Base-by-base conservation (phyloP, 2,888 invertebrate species). In the Linhomoeus sp. region DNA sequence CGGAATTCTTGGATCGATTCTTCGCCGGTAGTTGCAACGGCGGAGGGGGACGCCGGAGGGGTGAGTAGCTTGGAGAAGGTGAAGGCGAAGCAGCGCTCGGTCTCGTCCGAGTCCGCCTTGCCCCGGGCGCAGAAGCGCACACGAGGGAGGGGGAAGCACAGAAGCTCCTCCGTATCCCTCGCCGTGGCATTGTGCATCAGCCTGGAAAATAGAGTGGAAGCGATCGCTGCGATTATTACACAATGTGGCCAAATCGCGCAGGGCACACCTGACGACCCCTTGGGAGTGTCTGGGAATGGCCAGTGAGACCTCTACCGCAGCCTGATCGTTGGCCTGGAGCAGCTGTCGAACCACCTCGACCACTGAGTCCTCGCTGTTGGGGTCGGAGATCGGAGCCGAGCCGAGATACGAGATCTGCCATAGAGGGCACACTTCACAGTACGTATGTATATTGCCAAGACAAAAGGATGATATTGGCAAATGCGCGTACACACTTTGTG, bases 81-180 rank as follows among this genome's bases (percentile, higher is more conserved):
- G 70, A 94, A 92, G 12, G 92, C 92, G 71, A 94, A 94, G 69
- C 94, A 94, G n/a, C 83, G 77, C 0, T 80, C 78, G 3, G 50
- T 52, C 58, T 90, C 88, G 0, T 76, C 72, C 22, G 81, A 79
- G 42, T 79, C 80, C 15, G 77, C 75, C 33, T 78, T 76, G 9
- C 94, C 94, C 43, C 87, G 79, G 9, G 87, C 87, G 69, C 90
- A 94, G 72, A 90, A 87, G 51, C 87, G 75, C 54, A 92, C 90
- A 53, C 85, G 78, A 60, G 85, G 84, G 48, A 92, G 82, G 56
- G 29, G 29, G 29, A 29, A 29, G 29, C 7, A 29, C 5, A 5
- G 29, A 5, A 29, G 29, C 29, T 5, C 29, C 7, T 29, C 29
- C 7, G 5, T 5, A 12, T 5, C 7, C 29, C 7, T 12, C 29